Evolutionary conservation across 2,113 vertebrate species (phyloP).

Genomic region (Bufo gargarizans): DNA sequence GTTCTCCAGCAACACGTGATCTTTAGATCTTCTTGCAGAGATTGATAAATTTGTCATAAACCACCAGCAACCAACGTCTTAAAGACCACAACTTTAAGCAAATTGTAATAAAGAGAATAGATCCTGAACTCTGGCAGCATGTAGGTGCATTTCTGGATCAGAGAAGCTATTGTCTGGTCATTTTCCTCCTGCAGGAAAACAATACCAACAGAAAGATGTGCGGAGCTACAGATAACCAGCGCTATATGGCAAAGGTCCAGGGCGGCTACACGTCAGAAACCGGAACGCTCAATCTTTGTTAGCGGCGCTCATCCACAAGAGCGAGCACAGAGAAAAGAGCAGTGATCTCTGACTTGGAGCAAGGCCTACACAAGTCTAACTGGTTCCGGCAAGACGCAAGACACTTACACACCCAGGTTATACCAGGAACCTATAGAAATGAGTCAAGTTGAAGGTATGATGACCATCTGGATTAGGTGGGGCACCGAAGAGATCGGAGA

Average conservation of each 20-base stretch:
- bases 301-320: background rate
- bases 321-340: background rate
- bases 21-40: too few relatives aligned
- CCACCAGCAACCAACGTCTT: too few relatives aligned
- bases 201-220: background rate
- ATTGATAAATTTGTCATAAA: too few relatives aligned
- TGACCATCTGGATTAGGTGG: conserved; percentile 20
- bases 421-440: background rate
- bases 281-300: background rate
- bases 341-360: background rate
- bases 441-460: background rate
- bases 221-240: background rate
- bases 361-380: background rate
- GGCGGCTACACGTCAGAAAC: background rate
- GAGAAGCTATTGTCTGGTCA: background rate
- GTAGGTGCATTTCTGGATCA: background rate
- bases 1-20: too few relatives aligned
- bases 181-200: background rate
- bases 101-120: background rate
- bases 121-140: background rate
- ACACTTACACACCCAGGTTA: background rate
- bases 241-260: background rate
- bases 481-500: conserved; percentile 5
- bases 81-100: too few relatives aligned
- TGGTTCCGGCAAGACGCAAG: background rate